Conservation (phyloP, 2,113 vertebrate genomes). For the Pimephales promelas region DNA sequence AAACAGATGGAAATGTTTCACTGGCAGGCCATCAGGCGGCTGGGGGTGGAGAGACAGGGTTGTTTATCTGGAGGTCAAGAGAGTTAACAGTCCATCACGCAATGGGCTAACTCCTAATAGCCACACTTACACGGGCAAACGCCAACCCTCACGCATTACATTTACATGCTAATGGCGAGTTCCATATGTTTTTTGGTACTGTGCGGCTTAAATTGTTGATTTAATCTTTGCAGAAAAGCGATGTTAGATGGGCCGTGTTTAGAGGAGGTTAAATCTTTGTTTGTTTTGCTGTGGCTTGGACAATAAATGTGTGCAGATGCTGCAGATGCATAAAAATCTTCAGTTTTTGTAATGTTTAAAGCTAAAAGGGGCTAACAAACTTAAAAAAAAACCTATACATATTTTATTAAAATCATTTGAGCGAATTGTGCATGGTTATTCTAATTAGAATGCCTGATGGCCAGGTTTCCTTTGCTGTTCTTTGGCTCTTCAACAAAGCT, state of each 20-base stretch:
- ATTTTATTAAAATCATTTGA: conserved; percentile 14
- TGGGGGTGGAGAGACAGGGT: conserved; percentile 8
- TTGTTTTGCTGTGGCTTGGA: conserved; percentile 2
- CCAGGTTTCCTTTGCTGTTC: background rate
- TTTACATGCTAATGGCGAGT: conserved; percentile 5
- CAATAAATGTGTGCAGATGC: background rate
- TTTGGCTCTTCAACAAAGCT: conserved; percentile 23
- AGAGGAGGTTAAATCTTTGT: background rate
- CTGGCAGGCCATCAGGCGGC: conserved; percentile 49
- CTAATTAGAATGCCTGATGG: background rate
- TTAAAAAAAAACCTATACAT: background rate
- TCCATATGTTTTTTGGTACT: background rate
- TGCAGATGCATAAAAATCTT: background rate
- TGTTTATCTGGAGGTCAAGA: conserved; percentile 64
- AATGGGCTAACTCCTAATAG: conserved; percentile 33
- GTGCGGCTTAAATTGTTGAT: background rate
- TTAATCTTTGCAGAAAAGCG: background rate
- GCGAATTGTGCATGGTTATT: background rate
- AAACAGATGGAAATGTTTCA: conserved; percentile 62
- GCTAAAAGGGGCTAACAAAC: background rate
- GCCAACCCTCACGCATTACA: background rate
- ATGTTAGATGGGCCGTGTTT: background rate
- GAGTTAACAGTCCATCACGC: conserved; percentile 59
- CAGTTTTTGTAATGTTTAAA: background rate
- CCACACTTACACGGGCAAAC: conserved; percentile 1